These are phyloP conservation scores for Acanthopagrus latus DNA, from an alignment of 2,797 vertebrate species.

Conservation along the genomic window DNA sequence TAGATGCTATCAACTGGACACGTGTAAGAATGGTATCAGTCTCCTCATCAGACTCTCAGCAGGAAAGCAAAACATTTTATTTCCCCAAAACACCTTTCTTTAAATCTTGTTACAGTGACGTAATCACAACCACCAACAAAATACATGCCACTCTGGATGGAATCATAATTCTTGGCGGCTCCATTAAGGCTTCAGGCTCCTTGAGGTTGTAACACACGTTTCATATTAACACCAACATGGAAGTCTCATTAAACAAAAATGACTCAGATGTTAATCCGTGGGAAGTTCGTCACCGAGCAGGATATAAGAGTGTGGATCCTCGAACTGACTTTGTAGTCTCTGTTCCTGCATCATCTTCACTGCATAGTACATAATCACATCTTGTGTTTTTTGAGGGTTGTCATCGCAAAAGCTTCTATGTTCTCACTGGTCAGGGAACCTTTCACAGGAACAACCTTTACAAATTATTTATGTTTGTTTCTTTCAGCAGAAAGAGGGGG, in stretches of 20 bases:
- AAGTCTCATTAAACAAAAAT: constrained; percentile 55
- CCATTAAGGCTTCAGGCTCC: constrained; percentile 37
- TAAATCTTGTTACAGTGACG: neutral
- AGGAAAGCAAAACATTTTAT: neutral
- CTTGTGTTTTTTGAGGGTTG: constrained; percentile 53
- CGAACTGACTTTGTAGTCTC: neutral
- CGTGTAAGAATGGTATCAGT: neutral
- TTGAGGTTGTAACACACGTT: constrained; percentile 10
- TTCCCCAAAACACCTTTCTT: neutral
- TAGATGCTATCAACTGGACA: no score
- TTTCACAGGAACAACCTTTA: constrained; percentile 74
- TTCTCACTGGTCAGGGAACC: constrained; percentile 61
- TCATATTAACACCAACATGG: constrained; percentile 48
- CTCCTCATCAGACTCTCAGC: neutral
- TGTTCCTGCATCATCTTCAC: constrained; percentile 15
- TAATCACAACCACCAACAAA: neutral
- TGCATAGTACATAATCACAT: constrained; percentile 19
- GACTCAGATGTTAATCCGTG: constrained; percentile 32
- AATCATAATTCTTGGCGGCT: constrained; percentile 14
- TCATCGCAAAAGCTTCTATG: constrained; percentile 68
- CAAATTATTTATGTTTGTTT: constrained; percentile 80
- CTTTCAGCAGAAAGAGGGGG: constrained; percentile 50
- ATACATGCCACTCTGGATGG: neutral
- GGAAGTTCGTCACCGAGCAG: constrained; percentile 21
- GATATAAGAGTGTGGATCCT: neutral